These are phyloP conservation scores for Crocuta crocuta DNA, from an alignment of 2,113 vertebrate species.

Conservation along the genomic window DNA sequence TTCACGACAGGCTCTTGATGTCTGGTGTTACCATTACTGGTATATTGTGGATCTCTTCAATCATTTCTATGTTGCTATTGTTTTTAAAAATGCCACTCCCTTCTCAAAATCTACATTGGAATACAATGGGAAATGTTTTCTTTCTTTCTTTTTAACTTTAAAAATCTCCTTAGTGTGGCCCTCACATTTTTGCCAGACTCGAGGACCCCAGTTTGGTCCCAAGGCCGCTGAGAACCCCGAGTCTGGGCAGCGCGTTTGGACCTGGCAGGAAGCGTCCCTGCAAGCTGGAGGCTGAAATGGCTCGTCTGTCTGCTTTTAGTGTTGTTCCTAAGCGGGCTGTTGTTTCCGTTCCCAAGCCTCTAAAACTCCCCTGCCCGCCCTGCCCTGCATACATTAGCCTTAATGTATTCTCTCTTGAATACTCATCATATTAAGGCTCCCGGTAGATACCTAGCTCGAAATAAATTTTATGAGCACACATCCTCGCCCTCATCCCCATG, in stretches of 20 bases:
- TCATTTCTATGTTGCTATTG: neutral
- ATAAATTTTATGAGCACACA: constrained; percentile 77
- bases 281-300: neutral
- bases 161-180: neutral
- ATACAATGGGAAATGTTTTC: neutral
- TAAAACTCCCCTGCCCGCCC: neutral
- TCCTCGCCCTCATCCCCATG: constrained; percentile 47
- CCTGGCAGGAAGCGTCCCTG: neutral
- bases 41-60: neutral
- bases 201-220: neutral
- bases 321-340: neutral
- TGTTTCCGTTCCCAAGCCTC: neutral
- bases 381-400: constrained; percentile 70
- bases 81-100: neutral
- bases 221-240: neutral
- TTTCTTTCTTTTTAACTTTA: neutral
- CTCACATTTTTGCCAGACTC: neutral
- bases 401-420: constrained; percentile 76
- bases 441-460: constrained; percentile 67
- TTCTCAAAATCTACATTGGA: neutral
- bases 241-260: neutral
- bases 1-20: neutral
- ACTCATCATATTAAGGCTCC: constrained; percentile 77
- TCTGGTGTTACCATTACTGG: neutral
- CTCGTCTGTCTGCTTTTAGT: neutral